A percentile compares a stretch with the other conserved stretches of the same genome.
phyloP scores from a whole-genome alignment of 2,797 vertebrate genomes.

The Graptemys geographica region DNA sequence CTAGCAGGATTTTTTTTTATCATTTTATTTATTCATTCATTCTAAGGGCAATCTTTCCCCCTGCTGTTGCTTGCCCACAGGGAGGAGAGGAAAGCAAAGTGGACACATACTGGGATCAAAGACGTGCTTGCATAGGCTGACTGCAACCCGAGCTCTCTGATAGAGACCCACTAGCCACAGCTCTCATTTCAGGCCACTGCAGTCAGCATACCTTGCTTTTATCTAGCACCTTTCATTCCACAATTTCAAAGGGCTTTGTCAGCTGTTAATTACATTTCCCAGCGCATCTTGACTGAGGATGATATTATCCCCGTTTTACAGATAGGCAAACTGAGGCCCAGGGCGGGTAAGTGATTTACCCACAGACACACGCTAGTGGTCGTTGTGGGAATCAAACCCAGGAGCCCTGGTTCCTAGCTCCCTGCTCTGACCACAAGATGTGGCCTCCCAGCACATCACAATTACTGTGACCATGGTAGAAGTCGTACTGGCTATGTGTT shows the following conservation, averaged over 20 bases:
- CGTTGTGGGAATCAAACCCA: background rate
- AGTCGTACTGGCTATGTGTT: background rate
- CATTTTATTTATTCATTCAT: too few relatives aligned
- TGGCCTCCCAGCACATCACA: background rate
- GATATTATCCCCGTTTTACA: background rate
- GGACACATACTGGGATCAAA: background rate
- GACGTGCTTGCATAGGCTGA: background rate
- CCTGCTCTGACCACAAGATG: background rate
- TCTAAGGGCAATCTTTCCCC: background rate
- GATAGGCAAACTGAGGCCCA: background rate
- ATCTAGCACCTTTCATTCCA: background rate
- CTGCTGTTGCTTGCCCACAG: background rate
- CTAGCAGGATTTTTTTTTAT: background rate
- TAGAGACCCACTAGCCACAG: too few relatives aligned
- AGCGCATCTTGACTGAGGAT: background rate
- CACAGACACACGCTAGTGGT: background rate
- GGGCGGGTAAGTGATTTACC: conserved; percentile 9
- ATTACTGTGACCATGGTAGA: fast-evolving
- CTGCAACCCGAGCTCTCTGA: too few relatives aligned
- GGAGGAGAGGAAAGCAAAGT: background rate
- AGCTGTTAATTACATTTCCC: background rate
- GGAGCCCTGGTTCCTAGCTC: background rate
- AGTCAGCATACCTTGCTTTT: too few relatives aligned
- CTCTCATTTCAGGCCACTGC: too few relatives aligned
- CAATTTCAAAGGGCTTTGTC: background rate